Base-by-base conservation (phyloP, 2,113 vertebrate genomes). In the Hippocampus barbouri region DNA sequence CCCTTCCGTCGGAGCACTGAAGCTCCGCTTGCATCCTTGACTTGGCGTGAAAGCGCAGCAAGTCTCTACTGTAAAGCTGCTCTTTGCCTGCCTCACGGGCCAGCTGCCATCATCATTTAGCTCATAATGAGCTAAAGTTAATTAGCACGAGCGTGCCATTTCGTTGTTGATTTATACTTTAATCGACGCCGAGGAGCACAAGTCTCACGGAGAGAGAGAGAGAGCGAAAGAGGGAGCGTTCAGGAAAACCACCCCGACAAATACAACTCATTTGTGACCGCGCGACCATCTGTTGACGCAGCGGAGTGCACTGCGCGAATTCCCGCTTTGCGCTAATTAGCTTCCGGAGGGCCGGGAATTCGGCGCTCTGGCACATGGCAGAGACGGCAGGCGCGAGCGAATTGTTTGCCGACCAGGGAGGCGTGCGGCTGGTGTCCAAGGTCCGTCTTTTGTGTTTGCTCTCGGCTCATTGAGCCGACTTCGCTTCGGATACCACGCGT, bases 201-300 rank as follows among this genome's bases (percentile, higher is more conserved):
- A 66, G 12, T 51, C 68, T 71, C 69, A 66, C 41, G 15, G 64
- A 38, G 67, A 68, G 69, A 38, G 34, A 38, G 34, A 38, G 30
- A 30, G 30, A 30, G 3, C 5, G 34, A 34, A 34, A 34, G 34
- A 34, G 34, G 34, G 34, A 59, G 34, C 12, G 70, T 83, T 78
- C 57, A 80, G 70, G 69, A 82, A 79, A 74, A 79, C 72, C 63
- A 70, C 76, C 70, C 75, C 20, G 45, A 27, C 81, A 79, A 85
- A 83, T 70, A 83, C 80, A 81, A 79, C 73, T 82, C 68, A 38
- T 87, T 81, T 86, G 81, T 80, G 72, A 78, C 49, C 63, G 47
- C 51, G 56, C 69, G 83, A 77, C 78, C 86, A 86, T 89, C 87
- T 89, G 89, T 84, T 86, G 87, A 75, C 78, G 80, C 73, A 78